phyloP scores from a whole-genome alignment of 2,888 invertebrate species.

The Tiliacea citrago region DNA sequence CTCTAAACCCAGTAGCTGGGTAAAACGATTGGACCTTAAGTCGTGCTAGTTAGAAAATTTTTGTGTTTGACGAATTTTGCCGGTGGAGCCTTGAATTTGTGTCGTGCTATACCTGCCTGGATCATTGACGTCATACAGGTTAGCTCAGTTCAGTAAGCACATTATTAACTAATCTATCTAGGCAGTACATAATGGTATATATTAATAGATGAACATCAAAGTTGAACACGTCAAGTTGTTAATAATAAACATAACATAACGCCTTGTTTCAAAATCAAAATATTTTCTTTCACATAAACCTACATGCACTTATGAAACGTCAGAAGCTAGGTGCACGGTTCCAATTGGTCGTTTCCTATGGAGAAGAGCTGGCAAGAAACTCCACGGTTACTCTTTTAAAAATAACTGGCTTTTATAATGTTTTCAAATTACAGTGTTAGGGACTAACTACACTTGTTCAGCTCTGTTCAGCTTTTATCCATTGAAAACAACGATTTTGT shows the following conservation, averaged over 20 bases:
- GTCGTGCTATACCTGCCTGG: slow-evolving; percentile 28
- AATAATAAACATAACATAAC: background rate
- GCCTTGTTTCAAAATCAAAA: background rate
- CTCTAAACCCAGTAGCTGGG: background rate
- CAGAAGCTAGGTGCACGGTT: no score
- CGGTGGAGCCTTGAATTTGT: background rate
- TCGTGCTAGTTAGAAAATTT: background rate
- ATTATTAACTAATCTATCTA: background rate
- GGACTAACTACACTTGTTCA: no score
- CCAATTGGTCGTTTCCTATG: no score
- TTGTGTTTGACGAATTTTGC: background rate
- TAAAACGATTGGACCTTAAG: background rate
- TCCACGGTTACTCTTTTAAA: no score
- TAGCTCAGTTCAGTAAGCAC: slow-evolving; percentile 27
- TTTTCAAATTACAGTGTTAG: no score
- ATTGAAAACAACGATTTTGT: no score
- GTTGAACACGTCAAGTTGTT: background rate
- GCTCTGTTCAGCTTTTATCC: no score
- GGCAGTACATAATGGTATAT: background rate
- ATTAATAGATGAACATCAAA: background rate
- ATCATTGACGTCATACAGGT: slow-evolving; percentile 60
- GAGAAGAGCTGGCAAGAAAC: no score
- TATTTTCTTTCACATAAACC: no score
- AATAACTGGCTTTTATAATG: no score
- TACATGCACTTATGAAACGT: no score